A percentile compares a stretch with the other conserved stretches of the same genome.
phyloP scores from a whole-genome alignment of 2,113 vertebrate genomes.

The Oxygymnocypris stewartii region DNA sequence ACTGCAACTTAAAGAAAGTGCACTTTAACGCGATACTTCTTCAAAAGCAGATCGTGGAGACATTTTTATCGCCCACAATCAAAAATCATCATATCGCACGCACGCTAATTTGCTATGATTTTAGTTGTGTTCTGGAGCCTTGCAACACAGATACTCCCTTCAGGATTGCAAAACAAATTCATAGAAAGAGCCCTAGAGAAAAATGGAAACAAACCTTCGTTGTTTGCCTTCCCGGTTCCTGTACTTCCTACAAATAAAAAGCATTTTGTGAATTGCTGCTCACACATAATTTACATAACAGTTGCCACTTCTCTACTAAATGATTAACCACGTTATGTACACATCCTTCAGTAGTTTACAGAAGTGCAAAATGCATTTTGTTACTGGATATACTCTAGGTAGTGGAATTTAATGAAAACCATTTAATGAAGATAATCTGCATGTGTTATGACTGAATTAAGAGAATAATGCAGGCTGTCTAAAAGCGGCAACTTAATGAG shows the following conservation, averaged over 20 bases:
- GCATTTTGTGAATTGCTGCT: neutral
- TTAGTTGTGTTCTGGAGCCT: neutral
- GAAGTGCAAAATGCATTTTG: neutral
- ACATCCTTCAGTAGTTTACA: neutral
- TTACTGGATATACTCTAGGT: neutral
- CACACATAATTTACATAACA: neutral
- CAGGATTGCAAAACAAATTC: neutral
- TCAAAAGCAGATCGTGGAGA: too few relatives aligned
- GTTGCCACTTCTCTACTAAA: neutral
- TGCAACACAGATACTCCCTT: neutral
- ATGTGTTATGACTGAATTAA: neutral
- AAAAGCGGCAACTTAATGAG: neutral
- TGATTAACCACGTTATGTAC: neutral
- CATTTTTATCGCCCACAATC: too few relatives aligned
- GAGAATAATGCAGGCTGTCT: neutral
- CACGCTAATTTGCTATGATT: neutral
- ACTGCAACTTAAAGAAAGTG: too few relatives aligned
- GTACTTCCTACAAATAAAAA: conserved; percentile 35
- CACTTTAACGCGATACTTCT: too few relatives aligned
- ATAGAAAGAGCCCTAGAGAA: neutral
- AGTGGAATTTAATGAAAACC: conserved; percentile 23
- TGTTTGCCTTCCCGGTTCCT: conserved; percentile 34
- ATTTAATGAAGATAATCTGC: neutral
- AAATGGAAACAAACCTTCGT: conserved; percentile 2
- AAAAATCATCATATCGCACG: too few relatives aligned